A percentile compares a stretch with the other conserved stretches of the same genome.
Conservation (phyloP, 2,888 invertebrate species). For the Pilophorus perplexus region DNA sequence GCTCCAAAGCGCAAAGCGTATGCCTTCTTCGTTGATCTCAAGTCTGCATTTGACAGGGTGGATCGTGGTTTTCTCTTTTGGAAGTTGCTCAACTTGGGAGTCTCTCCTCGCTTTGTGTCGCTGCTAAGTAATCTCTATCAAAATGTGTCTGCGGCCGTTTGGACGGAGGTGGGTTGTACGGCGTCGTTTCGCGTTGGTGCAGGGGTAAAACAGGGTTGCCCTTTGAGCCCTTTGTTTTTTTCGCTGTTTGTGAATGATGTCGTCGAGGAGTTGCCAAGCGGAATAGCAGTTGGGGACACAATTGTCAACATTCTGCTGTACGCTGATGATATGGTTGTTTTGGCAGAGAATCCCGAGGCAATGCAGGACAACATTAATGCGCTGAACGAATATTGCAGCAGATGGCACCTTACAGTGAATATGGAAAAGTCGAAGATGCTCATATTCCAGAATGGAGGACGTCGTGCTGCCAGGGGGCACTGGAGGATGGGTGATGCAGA, state of each 20-base stretch:
- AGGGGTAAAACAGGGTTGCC: conserved; percentile 22
- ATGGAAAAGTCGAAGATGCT: no score
- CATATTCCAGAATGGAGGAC: no score
- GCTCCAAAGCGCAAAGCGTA: conserved; percentile 14
- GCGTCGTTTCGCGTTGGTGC: background rate
- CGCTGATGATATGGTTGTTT: no score
- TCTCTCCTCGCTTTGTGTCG: background rate
- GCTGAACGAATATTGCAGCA: no score
- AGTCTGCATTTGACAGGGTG: conserved; percentile 13
- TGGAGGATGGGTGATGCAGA: no score
- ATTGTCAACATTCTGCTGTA: no score
- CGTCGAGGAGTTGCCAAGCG: background rate
- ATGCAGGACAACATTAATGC: no score
- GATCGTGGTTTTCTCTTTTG: background rate
- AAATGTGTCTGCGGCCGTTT: conserved; percentile 12
- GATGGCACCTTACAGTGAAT: no score
- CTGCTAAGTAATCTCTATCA: background rate
- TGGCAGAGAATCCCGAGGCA: no score
- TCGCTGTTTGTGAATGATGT: conserved; percentile 23
- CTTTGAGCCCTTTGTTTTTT: conserved; percentile 26
- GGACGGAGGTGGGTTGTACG: background rate
- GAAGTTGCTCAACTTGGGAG: conserved; percentile 11
- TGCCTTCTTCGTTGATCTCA: conserved; percentile 30
- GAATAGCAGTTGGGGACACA: no score
- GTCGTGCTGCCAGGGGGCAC: no score